Evolutionary conservation across 1,140 invertebrate genomes (phyloP), one percentile per base, ranked within the genome.

Genomic region (Aethina tumida): DNA sequence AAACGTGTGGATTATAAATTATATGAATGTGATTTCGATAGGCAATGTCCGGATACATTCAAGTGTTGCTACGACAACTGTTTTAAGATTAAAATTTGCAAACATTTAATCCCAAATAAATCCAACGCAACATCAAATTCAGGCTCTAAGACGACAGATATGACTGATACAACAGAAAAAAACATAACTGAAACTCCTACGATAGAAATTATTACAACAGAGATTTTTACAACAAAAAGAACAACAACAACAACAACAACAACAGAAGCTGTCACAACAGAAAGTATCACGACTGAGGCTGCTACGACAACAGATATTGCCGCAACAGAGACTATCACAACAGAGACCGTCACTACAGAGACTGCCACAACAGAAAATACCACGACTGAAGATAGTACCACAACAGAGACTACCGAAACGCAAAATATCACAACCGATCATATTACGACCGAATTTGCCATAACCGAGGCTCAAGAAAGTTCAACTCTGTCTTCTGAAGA

Each of bases 11-110:
- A n/a, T n/a, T n/a, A n/a, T n/a, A n/a, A n/a, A n/a, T n/a, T n/a
- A n/a, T n/a, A n/a, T n/a, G n/a, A n/a, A n/a, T n/a, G n/a, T n/a
- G n/a, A n/a, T n/a, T n/a, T n/a, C n/a, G n/a, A n/a, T n/a, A n/a
- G n/a, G n/a, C 35, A 37, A 28, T 39, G 37, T 32, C 37, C 37
- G 17, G n/a, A 21, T n/a, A 8, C 10, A 4, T 39, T 29, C 17
- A 29, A 29, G 16, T 39, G 37, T 5, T 39, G 37, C 18, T 14
- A 13, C n/a, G n/a, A n/a, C n/a, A n/a, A n/a, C n/a, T n/a, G n/a
- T n/a, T n/a, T n/a, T n/a, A n/a, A n/a, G n/a, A n/a, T n/a, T n/a
- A n/a, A n/a, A n/a, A n/a, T n/a, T n/a, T n/a, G n/a, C n/a, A n/a
- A n/a, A n/a, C n/a, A n/a, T n/a, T n/a, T n/a, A n/a, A 5, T 4